Evolutionary conservation across 2,888 invertebrate genomes (phyloP).

Genomic region (Chromoteleia sp.): DNA sequence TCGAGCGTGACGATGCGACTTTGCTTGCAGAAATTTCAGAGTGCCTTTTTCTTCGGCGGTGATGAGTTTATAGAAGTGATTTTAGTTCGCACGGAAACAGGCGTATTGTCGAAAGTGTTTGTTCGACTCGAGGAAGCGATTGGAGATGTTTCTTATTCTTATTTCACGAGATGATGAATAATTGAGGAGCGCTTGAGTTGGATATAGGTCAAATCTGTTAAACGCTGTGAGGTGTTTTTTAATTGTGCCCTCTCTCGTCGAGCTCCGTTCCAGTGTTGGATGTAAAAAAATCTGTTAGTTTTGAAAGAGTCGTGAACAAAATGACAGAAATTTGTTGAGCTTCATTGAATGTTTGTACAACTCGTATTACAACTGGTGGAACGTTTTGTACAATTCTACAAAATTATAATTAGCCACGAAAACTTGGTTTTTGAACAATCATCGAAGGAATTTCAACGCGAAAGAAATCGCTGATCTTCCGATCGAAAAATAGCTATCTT

Average conservation of each 20-base stretch:
- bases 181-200: slow-evolving; percentile 25
- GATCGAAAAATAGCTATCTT: too few species aligned
- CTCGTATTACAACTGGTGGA: too few species aligned
- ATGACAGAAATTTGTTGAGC: background rate
- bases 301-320: background rate
- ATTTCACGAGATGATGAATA: slow-evolving; percentile 30
- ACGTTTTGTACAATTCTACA: too few species aligned
- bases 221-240: slow-evolving; percentile 9
- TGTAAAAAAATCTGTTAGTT: background rate
- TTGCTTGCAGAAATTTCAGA: slow-evolving; percentile 5
- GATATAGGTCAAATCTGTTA: slow-evolving; percentile 25
- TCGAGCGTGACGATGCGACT: background rate
- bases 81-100: slow-evolving; percentile 8
- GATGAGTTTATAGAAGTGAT: slow-evolving; percentile 5
- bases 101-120: slow-evolving; percentile 11
- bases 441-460: too few species aligned
- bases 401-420: too few species aligned
- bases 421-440: too few species aligned
- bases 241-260: background rate
- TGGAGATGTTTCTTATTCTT: slow-evolving; percentile 37
- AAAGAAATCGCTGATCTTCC: too few species aligned
- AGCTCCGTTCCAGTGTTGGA: background rate
- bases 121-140: slow-evolving; percentile 22
- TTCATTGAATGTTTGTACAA: background rate
- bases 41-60: background rate